phyloP scores from a whole-genome alignment of 2,888 invertebrate species.

The Arge pagana region DNA sequence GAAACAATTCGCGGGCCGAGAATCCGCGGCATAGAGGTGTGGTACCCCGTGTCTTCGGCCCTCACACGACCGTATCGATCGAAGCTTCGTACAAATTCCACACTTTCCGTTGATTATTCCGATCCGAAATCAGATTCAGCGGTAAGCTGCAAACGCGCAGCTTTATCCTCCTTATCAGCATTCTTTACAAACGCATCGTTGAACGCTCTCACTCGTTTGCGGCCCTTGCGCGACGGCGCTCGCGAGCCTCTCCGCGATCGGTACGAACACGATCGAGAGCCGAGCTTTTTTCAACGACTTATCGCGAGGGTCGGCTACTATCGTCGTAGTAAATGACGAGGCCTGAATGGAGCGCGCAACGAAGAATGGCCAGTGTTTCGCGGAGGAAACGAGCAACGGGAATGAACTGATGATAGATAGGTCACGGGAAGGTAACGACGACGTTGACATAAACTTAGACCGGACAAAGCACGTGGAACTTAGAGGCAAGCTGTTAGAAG shows the following conservation, averaged over 20 bases:
- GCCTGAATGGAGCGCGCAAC: too few relatives aligned
- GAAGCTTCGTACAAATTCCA: too few relatives aligned
- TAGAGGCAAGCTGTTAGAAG: slow-evolving; percentile 49
- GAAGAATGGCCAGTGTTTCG: too few relatives aligned
- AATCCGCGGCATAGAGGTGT: slow-evolving; percentile 14
- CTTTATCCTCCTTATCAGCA: slow-evolving; percentile 20
- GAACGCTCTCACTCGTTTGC: slow-evolving; percentile 4
- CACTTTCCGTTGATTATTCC: too few relatives aligned
- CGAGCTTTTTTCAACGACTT: too few relatives aligned
- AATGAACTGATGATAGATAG: too few relatives aligned
- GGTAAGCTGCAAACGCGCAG: slow-evolving; percentile 15
- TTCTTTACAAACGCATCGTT: slow-evolving; percentile 20
- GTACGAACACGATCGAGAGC: neutral
- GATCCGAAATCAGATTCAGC: slow-evolving; percentile 8
- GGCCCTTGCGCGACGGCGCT: neutral
- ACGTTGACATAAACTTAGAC: slow-evolving; percentile 7
- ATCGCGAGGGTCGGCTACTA: too few relatives aligned
- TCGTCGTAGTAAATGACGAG: slow-evolving; percentile 3
- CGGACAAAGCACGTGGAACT: slow-evolving; percentile 42
- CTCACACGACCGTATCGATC: too few relatives aligned
- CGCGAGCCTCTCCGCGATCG: neutral
- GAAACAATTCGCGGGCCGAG: slow-evolving; percentile 1
- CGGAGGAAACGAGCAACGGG: too few relatives aligned
- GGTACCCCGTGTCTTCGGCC: too few relatives aligned
- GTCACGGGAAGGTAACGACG: neutral